Evolutionary conservation across 2,888 invertebrate genomes (phyloP).

Genomic region (Tetramorium bicarinatum): DNA sequence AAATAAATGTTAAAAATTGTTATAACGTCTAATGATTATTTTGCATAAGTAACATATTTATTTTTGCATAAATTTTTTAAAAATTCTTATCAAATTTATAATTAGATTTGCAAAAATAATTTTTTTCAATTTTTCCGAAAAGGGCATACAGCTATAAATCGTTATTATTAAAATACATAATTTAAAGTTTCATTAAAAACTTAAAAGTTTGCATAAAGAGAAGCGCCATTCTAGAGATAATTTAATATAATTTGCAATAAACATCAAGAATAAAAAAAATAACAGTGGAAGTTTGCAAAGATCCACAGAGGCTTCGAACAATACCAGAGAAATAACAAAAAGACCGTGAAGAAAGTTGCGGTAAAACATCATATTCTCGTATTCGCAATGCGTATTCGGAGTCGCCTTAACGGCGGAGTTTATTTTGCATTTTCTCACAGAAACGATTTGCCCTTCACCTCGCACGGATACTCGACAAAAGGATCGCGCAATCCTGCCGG

Average conservation of each 20-base stretch:
- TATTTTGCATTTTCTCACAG: constrained; percentile 42
- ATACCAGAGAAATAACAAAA: neutral
- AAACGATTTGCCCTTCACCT: constrained; percentile 61
- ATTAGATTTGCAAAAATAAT: neutral
- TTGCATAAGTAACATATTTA: neutral
- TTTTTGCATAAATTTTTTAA: neutral
- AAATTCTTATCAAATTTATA: constrained; percentile 5
- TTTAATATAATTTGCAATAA: constrained; percentile 16
- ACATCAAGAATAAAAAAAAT: neutral
- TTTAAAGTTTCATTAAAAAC: constrained; percentile 17
- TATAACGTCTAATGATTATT: neutral
- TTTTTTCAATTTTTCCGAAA: neutral
- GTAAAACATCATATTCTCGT: neutral
- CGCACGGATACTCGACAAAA: constrained; percentile 53
- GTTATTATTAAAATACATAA: neutral
- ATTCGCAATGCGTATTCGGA: neutral
- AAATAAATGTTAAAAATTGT: neutral
- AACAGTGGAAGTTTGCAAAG: neutral
- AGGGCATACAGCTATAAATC: neutral
- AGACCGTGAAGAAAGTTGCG: constrained; percentile 1
- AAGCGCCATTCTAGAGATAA: neutral
- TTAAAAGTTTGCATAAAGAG: neutral
- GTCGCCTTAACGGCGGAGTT: constrained; percentile 20
- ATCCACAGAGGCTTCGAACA: neutral
- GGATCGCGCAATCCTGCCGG: constrained; percentile 52